Percentiles rank a stretch among this genome's conserved stretches.
Conservation (phyloP, 92 coral and sea anemone genomes). For the Porites cylindrica region DNA sequence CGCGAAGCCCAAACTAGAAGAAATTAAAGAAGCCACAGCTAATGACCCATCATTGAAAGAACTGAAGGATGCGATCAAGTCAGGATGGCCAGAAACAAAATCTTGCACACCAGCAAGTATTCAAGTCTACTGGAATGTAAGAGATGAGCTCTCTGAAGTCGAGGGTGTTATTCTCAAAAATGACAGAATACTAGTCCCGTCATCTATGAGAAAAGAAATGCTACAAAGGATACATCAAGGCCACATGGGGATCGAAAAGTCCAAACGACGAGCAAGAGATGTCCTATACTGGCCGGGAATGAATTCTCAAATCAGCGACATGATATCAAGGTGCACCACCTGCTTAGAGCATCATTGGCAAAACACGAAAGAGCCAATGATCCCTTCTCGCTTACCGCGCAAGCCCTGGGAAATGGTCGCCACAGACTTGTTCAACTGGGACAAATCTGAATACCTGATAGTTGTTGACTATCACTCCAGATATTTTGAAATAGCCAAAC, state of each 20-base stretch:
- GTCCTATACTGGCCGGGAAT: constrained; percentile 39
- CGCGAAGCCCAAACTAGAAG: constrained; percentile 57
- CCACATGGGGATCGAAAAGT: constrained; percentile 75
- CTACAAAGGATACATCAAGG: no score
- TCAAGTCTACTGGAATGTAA: constrained; percentile 74
- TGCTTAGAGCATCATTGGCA: constrained; percentile 50
- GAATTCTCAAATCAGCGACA: constrained; percentile 53
- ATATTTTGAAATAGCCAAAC: no score
- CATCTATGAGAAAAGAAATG: no score
- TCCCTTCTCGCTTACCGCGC: no score
- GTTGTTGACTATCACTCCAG: no score
- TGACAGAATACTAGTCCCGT: constrained; percentile 68
- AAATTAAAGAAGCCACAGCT: constrained; percentile 9
- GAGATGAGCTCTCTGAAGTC: constrained; percentile 78
- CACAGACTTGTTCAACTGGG: neutral
- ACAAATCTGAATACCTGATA: no score
- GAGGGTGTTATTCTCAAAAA: constrained; percentile 70
- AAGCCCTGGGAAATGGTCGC: no score
- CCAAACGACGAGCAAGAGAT: constrained; percentile 73
- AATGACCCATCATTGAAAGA: constrained; percentile 31
- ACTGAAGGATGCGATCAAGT: no score
- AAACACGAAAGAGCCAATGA: neutral
- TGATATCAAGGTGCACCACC: constrained; percentile 55
- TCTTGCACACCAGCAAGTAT: no score
- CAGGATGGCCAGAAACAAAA: no score